These are phyloP conservation scores for Emys orbicularis DNA, from an alignment of 2,797 vertebrate species.

Conservation along the genomic window DNA sequence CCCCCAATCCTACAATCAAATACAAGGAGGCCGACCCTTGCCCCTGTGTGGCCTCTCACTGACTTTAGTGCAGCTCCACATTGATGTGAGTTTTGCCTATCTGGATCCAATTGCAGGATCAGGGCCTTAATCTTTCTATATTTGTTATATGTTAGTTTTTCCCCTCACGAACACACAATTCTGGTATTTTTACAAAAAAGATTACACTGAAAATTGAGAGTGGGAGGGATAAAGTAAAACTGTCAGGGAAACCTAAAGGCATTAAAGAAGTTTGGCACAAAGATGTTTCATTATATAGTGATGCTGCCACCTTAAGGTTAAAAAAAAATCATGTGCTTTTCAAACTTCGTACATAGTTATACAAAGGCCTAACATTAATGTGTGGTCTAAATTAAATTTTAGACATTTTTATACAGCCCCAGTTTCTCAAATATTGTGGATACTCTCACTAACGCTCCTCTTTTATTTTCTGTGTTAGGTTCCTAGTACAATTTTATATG, in stretches of 20 bases:
- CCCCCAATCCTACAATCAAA: neutral
- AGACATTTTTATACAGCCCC: neutral
- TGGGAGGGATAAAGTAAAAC: neutral
- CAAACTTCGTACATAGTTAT: neutral
- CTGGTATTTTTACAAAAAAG: neutral
- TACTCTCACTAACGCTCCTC: fast-evolving
- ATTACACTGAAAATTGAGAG: neutral
- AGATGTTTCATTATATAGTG: constrained; percentile 23
- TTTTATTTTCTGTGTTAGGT: fast-evolving
- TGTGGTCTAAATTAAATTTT: neutral
- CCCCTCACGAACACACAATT: neutral
- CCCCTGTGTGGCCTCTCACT: neutral
- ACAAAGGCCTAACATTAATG: neutral
- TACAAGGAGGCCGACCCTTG: too few relatives aligned
- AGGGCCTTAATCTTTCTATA: neutral
- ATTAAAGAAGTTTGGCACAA: neutral
- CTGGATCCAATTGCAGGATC: neutral
- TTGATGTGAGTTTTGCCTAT: neutral
- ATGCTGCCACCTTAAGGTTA: constrained; percentile 78
- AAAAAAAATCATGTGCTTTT: neutral
- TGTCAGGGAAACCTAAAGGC: neutral
- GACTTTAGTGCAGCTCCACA: neutral
- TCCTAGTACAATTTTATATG: fast-evolving
- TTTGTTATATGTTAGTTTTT: neutral
- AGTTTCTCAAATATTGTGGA: fast-evolving